Percentiles rank a stretch among this genome's conserved stretches.
Evolutionary conservation across 2,797 vertebrate species (phyloP).

Genomic region (Aulostomus chinensis): DNA sequence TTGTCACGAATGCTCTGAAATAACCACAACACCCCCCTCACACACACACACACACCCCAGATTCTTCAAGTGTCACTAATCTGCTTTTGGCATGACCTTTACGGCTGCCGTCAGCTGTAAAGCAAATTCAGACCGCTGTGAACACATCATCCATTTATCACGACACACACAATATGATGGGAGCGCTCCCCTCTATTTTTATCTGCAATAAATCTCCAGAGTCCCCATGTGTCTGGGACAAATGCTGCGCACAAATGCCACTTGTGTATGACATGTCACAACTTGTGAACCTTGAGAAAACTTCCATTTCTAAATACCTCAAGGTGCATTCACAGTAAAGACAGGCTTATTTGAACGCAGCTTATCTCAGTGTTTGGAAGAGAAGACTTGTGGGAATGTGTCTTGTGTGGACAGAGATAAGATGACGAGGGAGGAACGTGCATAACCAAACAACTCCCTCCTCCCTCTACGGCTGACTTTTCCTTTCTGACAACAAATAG

Average conservation of each 20-base stretch:
- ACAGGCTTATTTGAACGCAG: too few relatives aligned
- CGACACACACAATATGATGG: background rate
- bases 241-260: too few relatives aligned
- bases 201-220: conserved; percentile 19
- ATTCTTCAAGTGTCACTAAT: conserved; percentile 36
- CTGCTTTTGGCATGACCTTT: conserved; percentile 51
- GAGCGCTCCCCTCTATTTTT: conserved; percentile 24
- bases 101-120: background rate
- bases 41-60: too few relatives aligned
- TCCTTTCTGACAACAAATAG: conserved; percentile 24
- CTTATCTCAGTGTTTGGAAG: conserved; percentile 57
- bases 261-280: too few relatives aligned
- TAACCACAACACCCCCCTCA: conserved; percentile 32
- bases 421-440: background rate
- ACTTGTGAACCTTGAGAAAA: too few relatives aligned
- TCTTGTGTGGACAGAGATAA: conserved; percentile 17
- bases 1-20: conserved; percentile 23
- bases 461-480: conserved; percentile 1
- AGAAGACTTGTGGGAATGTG: conserved; percentile 36
- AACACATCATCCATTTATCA: background rate
- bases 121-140: conserved; percentile 17
- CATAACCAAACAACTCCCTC: conserved; percentile 26
- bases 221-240: conserved; percentile 15
- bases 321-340: too few relatives aligned
- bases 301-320: too few relatives aligned